These are phyloP conservation scores for Spheniscus mendiculus DNA, from an alignment of 2,113 vertebrate species.

Conservation along the genomic window DNA sequence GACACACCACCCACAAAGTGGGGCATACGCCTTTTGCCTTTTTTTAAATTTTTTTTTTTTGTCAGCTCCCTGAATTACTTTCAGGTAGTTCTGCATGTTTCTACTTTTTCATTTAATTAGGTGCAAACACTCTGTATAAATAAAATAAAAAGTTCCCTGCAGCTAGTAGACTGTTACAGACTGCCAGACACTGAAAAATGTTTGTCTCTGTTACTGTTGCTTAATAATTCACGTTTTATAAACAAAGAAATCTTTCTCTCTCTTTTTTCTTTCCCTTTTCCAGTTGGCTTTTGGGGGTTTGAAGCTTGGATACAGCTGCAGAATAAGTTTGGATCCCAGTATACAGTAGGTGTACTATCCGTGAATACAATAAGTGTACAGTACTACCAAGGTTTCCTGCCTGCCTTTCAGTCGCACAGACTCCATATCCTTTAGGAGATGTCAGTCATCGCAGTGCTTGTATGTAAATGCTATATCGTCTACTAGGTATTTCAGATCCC, in stretches of 20 bases:
- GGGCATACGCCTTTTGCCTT: background rate
- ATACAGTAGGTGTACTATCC: slow-evolving; percentile 44
- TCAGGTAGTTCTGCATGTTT: slow-evolving; percentile 32
- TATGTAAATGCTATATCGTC: background rate
- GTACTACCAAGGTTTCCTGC: slow-evolving; percentile 12
- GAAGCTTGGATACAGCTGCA: slow-evolving; percentile 39
- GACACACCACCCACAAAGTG: slow-evolving; percentile 14
- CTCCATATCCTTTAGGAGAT: background rate
- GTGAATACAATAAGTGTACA: slow-evolving; percentile 33
- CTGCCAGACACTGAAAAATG: slow-evolving; percentile 57
- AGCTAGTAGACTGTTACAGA: slow-evolving; percentile 32
- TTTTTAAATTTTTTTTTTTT: background rate
- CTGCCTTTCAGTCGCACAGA: background rate
- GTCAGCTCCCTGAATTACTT: slow-evolving; percentile 57
- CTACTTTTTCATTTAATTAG: slow-evolving; percentile 65
- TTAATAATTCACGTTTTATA: slow-evolving; percentile 61
- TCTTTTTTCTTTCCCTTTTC: background rate
- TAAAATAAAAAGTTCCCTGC: slow-evolving; percentile 57
- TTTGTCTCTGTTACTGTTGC: slow-evolving; percentile 45
- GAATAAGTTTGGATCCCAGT: slow-evolving; percentile 29
- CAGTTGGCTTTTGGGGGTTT: slow-evolving; percentile 11
- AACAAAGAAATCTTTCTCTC: slow-evolving; percentile 68
- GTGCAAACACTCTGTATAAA: slow-evolving; percentile 66
- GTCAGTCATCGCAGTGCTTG: background rate
- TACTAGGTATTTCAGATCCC: background rate